phyloP scores from a whole-genome alignment of 1,140 invertebrate species.

The Diuraphis noxia region DNA sequence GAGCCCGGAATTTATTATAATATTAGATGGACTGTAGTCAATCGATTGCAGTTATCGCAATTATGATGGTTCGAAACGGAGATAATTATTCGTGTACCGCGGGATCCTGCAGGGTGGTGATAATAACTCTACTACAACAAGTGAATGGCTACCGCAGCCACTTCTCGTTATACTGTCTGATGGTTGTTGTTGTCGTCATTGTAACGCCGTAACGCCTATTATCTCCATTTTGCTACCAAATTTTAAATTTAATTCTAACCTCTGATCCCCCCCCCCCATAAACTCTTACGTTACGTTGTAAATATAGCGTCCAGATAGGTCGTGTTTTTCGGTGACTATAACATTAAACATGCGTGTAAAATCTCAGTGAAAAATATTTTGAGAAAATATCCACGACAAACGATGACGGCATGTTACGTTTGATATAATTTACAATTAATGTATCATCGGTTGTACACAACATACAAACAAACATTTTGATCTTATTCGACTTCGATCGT shows the following conservation, averaged over 20 bases:
- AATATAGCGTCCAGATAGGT: too few relatives aligned
- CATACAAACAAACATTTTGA: background rate
- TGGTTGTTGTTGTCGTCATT: background rate
- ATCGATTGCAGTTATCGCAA: background rate
- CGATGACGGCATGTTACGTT: too few relatives aligned
- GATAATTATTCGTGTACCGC: background rate
- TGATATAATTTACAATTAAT: too few relatives aligned
- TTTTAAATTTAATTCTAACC: background rate
- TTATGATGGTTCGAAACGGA: background rate
- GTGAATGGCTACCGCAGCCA: background rate
- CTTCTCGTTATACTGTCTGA: background rate
- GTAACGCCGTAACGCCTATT: background rate
- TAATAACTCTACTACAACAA: background rate
- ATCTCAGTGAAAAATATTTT: too few relatives aligned
- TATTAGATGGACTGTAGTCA: background rate
- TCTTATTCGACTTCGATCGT: too few relatives aligned
- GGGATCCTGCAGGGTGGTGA: background rate
- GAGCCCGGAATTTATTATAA: background rate
- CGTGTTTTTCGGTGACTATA: too few relatives aligned
- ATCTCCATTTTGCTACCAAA: background rate
- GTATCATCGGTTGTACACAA: background rate
- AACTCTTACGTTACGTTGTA: too few relatives aligned
- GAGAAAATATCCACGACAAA: background rate
- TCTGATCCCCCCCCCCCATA: background rate
- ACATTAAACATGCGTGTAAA: too few relatives aligned